Base-by-base conservation (phyloP, 2,113 vertebrate genomes). In the Jacana jacana region DNA sequence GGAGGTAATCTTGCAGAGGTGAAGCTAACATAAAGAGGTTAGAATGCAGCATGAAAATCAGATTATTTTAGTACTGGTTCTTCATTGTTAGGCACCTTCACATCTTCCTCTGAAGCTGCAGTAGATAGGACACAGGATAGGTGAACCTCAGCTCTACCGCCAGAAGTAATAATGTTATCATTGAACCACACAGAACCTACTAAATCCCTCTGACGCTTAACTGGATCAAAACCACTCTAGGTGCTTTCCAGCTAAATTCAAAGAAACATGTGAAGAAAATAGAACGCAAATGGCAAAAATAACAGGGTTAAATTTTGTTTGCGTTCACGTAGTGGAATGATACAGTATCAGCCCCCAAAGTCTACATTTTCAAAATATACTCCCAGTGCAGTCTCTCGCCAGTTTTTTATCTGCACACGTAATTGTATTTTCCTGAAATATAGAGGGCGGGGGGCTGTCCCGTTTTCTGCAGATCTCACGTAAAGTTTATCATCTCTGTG, bases 371-470 rank as follows among this genome's bases (percentile, higher is more conserved):
- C 17, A 64, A 75, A 78, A 71, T 8, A 20, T 5, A 25, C 4
- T 49, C 17, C 3, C 6, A 4, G 6, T 73, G 31, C 49, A 6
- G 24, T 11, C n/a, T 84, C 76, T 89, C 60, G 39, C 13, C 7
- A 30, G 1, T 13, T 81, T 79, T 78, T n/a, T 81, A 24, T 49
- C 35, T 80, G 63, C 25, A 51, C n/a, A 37, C 82, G 10, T 75
- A 64, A 30, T 55, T 88, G 2, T 37, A 17, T 63, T 92, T 22
- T 35, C 65, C 31, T 91, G 64, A 78, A 73, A 58, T 73, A 40
- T 3, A 1, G 35, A 2, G 16, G 4, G 1, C 8, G 19, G 55
- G 8, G 18, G 18, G 5, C 20, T n/a, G 37, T 71, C 30, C 35
- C 7, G 6, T 79, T 90, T 88, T 84, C 46, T 58, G 25, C 54